Percentiles rank a stretch among this genome's conserved stretches.
phyloP scores from a whole-genome alignment of 2,888 invertebrate genomes.

The Ophion obscuratus region DNA sequence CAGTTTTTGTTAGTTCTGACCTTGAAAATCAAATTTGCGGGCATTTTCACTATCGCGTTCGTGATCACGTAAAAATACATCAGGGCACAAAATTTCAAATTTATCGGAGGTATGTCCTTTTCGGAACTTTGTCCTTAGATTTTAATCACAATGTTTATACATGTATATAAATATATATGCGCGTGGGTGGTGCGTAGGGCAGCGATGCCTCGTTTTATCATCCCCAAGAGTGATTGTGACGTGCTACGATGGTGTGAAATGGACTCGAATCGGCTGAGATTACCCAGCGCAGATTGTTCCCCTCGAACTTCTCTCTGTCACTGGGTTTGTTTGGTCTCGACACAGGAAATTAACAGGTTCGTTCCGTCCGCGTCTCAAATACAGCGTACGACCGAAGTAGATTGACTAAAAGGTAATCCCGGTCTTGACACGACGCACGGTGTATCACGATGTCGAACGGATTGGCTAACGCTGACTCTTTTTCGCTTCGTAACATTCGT shows the following conservation, averaged over 20 bases:
- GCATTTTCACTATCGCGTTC: too few relatives aligned
- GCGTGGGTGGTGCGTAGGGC: not conserved
- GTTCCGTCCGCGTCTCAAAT: slow-evolving; percentile 35
- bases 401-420: slow-evolving; percentile 60
- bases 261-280: slow-evolving; percentile 59
- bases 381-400: slow-evolving; percentile 48
- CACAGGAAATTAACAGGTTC: slow-evolving; percentile 67
- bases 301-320: slow-evolving; percentile 25
- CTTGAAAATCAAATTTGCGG: too few relatives aligned
- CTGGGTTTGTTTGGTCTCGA: slow-evolving; percentile 53
- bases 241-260: slow-evolving; percentile 52
- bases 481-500: too few relatives aligned
- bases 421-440: slow-evolving; percentile 33
- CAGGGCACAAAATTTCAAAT: too few relatives aligned
- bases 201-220: slow-evolving; percentile 41
- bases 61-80: too few relatives aligned
- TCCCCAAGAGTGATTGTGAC: slow-evolving; percentile 51
- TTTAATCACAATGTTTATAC: too few relatives aligned
- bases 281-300: slow-evolving; percentile 48
- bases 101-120: too few relatives aligned
- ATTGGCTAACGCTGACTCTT: not conserved
- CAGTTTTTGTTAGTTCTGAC: too few relatives aligned
- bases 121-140: too few relatives aligned
- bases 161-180: not conserved
- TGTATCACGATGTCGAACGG: slow-evolving; percentile 22